Conservation (phyloP, 92 coral and sea anemone species). For the Bergia puertoricense region DNA sequence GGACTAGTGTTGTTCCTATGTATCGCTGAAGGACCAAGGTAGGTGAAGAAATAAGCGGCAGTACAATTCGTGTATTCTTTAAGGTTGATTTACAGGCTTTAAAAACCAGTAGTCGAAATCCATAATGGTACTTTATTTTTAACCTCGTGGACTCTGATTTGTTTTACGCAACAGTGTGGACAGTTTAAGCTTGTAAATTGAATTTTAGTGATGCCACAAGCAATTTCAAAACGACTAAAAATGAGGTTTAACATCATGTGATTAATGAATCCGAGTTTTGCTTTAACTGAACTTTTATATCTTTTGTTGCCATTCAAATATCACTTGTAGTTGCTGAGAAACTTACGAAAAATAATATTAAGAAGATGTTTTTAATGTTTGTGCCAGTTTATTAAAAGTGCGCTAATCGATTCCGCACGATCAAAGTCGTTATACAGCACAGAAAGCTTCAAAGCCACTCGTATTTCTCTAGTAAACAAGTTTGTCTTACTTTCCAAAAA, state of each 20-base stretch:
- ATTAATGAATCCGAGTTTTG: no score
- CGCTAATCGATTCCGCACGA: background rate
- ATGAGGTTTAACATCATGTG: background rate
- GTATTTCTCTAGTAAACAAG: background rate
- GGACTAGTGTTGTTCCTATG: background rate
- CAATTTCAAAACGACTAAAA: slow-evolving; percentile 22
- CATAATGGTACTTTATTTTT: background rate
- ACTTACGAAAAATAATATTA: background rate
- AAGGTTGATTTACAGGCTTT: background rate
- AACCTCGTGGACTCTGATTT: background rate
- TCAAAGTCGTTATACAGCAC: background rate
- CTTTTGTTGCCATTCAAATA: background rate
- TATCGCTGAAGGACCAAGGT: background rate
- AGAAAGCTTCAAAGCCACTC: background rate
- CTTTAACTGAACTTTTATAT: background rate
- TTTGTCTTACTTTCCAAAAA: background rate
- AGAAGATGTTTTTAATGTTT: background rate
- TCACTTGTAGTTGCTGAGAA: background rate
- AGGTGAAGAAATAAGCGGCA: background rate
- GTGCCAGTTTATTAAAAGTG: background rate
- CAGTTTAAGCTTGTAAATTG: slow-evolving; percentile 45
- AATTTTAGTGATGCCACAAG: background rate
- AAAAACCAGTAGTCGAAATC: background rate
- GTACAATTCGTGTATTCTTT: background rate
- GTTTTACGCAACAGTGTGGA: background rate